phyloP scores from a whole-genome alignment of 2,888 invertebrate genomes.

The Pantelozetes paolii region DNA sequence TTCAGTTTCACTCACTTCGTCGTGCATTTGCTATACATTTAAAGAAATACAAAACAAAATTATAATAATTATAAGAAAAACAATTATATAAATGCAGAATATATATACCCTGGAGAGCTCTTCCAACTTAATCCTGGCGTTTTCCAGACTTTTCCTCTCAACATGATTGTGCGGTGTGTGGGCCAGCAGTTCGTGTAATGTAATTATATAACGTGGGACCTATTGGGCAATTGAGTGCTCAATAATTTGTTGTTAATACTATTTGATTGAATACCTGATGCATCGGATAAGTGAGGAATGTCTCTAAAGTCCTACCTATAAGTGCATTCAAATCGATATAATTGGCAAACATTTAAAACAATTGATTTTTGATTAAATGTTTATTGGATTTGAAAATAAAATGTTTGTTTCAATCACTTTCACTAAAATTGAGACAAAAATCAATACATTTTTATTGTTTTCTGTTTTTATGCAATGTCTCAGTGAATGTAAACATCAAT shows the following conservation, averaged over 20 bases:
- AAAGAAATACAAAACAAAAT: neutral
- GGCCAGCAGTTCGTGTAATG: slow-evolving; percentile 79
- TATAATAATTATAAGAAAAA: neutral
- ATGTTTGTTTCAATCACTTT: too few species aligned
- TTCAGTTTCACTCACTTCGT: slow-evolving; percentile 83
- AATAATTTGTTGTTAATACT: too few species aligned
- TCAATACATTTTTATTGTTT: too few species aligned
- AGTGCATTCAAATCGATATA: neutral
- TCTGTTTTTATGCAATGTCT: too few species aligned
- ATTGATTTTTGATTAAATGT: neutral
- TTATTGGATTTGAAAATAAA: too few species aligned
- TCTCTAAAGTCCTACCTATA: slow-evolving; percentile 69
- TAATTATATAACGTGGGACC: slow-evolving; percentile 88
- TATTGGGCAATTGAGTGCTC: slow-evolving; percentile 52
- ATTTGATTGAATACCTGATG: slow-evolving; percentile 66
- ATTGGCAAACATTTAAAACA: neutral
- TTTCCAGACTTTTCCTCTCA: slow-evolving; percentile 79
- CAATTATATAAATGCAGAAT: neutral
- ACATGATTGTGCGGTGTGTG: slow-evolving; percentile 92
- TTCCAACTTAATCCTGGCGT: slow-evolving; percentile 75
- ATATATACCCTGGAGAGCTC: slow-evolving; percentile 59
- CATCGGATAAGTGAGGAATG: slow-evolving; percentile 88
- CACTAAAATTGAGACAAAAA: too few species aligned
- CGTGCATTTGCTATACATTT: slow-evolving; percentile 69
- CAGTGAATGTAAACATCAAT: too few species aligned